Percentiles rank a stretch among this genome's conserved stretches.
Evolutionary conservation across 2,113 vertebrate species (phyloP).

Genomic region (Perca fluviatilis): DNA sequence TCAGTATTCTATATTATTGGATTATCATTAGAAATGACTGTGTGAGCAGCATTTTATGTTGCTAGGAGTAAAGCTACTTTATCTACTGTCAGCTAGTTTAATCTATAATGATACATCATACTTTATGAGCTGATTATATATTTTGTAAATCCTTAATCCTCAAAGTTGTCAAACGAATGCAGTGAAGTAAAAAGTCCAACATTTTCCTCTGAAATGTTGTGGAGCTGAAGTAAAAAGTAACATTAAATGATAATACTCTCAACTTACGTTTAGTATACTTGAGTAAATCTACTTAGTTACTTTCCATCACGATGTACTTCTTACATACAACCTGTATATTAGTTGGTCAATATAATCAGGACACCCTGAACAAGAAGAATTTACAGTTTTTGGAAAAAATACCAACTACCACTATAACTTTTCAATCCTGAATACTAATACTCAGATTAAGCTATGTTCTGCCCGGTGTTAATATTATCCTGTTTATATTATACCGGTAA

Average conservation of each 20-base stretch:
- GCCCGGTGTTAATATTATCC: background rate
- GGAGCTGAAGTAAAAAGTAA: background rate
- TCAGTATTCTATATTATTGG: background rate
- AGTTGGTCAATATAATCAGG: too few species aligned
- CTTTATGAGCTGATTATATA: background rate
- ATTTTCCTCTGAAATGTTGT: background rate
- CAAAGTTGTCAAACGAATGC: background rate
- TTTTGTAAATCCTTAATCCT: background rate
- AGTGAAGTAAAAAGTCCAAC: background rate
- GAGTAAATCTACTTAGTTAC: background rate
- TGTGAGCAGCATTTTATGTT: background rate
- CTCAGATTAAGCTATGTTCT: background rate
- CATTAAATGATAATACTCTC: background rate
- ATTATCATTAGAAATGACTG: background rate
- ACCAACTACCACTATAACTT: background rate
- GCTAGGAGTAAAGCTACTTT: background rate
- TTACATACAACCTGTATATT: background rate
- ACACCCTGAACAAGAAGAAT: background rate
- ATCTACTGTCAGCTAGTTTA: background rate
- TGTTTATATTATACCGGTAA: too few species aligned
- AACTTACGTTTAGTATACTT: background rate
- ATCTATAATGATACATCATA: background rate
- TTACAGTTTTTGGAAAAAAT: background rate
- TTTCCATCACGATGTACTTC: background rate
- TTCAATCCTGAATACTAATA: background rate